These are phyloP conservation scores for Druceiella hillmani DNA, from an alignment of 2,888 invertebrate genomes.

Conservation along the genomic window DNA sequence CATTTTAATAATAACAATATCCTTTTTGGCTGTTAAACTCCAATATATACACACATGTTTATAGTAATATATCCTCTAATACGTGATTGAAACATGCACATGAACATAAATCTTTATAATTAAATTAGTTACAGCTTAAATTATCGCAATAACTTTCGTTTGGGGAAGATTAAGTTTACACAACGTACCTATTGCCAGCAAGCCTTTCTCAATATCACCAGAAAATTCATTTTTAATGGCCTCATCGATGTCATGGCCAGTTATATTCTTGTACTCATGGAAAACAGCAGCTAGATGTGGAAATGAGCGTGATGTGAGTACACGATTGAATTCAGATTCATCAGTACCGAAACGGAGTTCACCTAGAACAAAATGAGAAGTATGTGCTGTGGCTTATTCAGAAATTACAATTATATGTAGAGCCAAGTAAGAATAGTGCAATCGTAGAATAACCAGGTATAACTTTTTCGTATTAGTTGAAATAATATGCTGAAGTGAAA, in stretches of 20 bases:
- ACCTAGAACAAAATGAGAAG: conserved; percentile 32
- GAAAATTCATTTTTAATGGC: conserved; percentile 82
- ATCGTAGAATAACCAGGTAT: too few relatives aligned
- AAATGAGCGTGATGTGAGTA: conserved; percentile 69
- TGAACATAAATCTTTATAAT: too few relatives aligned
- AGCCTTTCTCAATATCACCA: conserved; percentile 72
- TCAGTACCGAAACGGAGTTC: conserved; percentile 69
- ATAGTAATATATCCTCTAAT: too few relatives aligned
- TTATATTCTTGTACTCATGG: conserved; percentile 67
- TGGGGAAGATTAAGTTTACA: too few relatives aligned
- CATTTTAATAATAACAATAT: too few relatives aligned
- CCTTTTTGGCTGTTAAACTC: too few relatives aligned
- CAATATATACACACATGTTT: too few relatives aligned
- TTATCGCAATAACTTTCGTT: background rate
- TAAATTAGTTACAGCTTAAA: too few relatives aligned
- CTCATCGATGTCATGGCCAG: conserved; percentile 73
- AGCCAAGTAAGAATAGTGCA: conserved; percentile 15
- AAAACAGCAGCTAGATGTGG: conserved; percentile 51
- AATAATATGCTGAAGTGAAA: too few relatives aligned
- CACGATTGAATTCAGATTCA: conserved; percentile 79
- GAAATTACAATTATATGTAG: background rate
- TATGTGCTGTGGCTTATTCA: background rate
- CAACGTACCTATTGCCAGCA: conserved; percentile 65
- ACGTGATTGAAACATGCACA: too few relatives aligned
- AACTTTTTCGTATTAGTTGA: too few relatives aligned